Conservation (phyloP, 1,140 invertebrate genomes). For the Zaprionus vittiger region DNA sequence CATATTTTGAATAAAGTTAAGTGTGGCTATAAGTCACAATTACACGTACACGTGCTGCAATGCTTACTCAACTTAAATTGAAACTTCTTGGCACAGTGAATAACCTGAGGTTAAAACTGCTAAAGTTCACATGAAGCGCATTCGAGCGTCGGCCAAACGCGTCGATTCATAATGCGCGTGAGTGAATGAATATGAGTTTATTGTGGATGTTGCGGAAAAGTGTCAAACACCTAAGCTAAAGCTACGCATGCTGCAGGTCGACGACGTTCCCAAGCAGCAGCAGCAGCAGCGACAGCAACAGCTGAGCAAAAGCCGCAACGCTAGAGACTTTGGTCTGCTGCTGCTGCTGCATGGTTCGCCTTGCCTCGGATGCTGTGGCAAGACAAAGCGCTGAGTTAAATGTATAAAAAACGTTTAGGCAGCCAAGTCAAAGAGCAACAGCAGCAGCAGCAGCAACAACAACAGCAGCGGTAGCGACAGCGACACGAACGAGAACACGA, state of each 20-base stretch:
- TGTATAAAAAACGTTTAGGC: constrained; percentile 59
- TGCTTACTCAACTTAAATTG: too few relatives aligned
- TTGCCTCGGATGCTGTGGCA: background rate
- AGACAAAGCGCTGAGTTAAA: constrained; percentile 60
- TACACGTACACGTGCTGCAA: too few relatives aligned
- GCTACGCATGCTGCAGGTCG: constrained; percentile 31
- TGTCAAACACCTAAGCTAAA: constrained; percentile 65
- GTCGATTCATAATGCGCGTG: constrained; percentile 6
- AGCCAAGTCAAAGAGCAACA: constrained; percentile 24
- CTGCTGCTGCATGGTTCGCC: background rate
- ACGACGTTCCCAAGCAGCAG: constrained; percentile 20
- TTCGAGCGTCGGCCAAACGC: constrained; percentile 3
- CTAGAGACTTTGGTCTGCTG: constrained; percentile 5
- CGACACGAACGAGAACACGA: constrained; percentile 8
- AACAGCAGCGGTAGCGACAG: background rate
- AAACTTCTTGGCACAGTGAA: background rate
- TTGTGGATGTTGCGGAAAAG: constrained; percentile 51
- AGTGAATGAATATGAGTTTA: constrained; percentile 38
- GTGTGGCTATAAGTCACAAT: too few relatives aligned
- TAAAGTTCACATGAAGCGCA: constrained; percentile 25
- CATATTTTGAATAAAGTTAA: too few relatives aligned
- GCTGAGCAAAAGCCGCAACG: constrained; percentile 49
- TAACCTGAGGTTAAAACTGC: background rate
- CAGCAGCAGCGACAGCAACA: constrained; percentile 41
- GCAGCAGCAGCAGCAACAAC: constrained; percentile 37